Base-by-base conservation (phyloP, 23 tunicate species). In the Trididemnum clinides region DNA sequence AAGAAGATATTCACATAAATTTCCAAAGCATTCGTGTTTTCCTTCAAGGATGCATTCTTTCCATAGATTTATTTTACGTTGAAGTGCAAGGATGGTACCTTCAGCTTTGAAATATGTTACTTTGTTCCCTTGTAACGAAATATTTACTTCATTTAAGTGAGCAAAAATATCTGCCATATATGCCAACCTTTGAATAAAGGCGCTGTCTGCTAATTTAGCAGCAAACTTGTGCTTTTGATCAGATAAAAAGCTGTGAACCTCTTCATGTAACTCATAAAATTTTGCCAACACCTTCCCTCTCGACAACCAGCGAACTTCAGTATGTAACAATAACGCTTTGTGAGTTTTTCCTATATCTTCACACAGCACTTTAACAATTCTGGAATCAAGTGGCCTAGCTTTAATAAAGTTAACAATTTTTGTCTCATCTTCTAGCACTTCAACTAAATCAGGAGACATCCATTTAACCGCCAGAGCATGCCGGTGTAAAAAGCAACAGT, bases 191-290 rank as follows among this genome's bases (percentile, higher is more conserved):
- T 66, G 75, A 66, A 66, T 66, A 66, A 66, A 66, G 75, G 37
- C 75, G 75, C 75, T 66, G 75, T 66, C 75, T 28, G 37, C 31
- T 66, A 66, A 66, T 66, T 66, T 66, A 66, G 75, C 75, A 28
- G 75, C 75, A 28, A 66, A 66, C 75, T 66, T 66, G 75, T 66
- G 75, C 75, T 66, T 66, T 66, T 66, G 75, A 66, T 66, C 37
- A 66, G 75, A 66, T 66, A 66, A 66, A 66, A 66, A 66, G 75
- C 75, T 66, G 75, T 66, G 37, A 66, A 66, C 75, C 75, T 66
- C 75, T 66, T 66, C 37, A 66, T 66, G 75, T 66, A 66, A 66
- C 75, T 66, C 37, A 66, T 28, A 66, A 66, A 66, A 66, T 12
- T 4, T 62, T 21, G n/a, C n/a, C n/a, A n/a, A n/a, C n/a, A n/a